These are phyloP conservation scores for Drosophila incognita DNA, from an alignment of 2,888 invertebrate species.

Conservation along the genomic window DNA sequence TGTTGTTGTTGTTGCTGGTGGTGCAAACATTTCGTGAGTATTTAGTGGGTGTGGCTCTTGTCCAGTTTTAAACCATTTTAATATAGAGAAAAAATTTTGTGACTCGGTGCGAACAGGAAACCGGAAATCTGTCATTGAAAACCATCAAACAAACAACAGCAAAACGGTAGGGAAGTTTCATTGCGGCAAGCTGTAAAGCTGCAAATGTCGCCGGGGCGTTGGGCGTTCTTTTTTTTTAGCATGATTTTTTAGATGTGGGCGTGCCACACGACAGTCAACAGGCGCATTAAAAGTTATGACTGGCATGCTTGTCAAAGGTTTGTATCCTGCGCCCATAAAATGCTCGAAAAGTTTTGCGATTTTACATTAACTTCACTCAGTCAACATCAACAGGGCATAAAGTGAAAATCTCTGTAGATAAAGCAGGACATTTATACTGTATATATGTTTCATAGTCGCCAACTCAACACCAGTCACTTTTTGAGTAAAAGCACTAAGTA, in stretches of 20 bases:
- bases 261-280: constrained; percentile 64
- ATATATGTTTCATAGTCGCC: constrained; percentile 21
- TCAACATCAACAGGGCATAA: constrained; percentile 36
- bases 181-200: constrained; percentile 74
- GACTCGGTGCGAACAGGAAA: constrained; percentile 42
- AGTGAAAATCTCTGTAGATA: constrained; percentile 58
- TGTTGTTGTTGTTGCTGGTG: constrained; percentile 26
- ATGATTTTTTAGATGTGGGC: constrained; percentile 8
- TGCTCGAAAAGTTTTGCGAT: constrained; percentile 51
- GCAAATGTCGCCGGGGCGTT: constrained; percentile 49
- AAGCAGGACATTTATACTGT: not conserved
- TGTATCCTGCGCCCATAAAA: constrained; percentile 51
- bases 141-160: constrained; percentile 66
- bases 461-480: not conserved
- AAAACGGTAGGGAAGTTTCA: constrained; percentile 61
- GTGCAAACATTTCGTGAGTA: not conserved
- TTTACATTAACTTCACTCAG: constrained; percentile 52
- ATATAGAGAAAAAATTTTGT: constrained; percentile 45
- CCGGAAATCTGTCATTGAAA: constrained; percentile 73
- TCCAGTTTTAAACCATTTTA: constrained; percentile 60
- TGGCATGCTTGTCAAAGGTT: constrained; percentile 72
- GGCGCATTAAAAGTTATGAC: constrained; percentile 71
- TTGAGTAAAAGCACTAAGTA: constrained; percentile 14
- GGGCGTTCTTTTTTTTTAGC: not conserved
- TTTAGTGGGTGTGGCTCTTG: constrained; percentile 18